phyloP scores from a whole-genome alignment of 2,888 invertebrate genomes.

The Apodemia duryi region DNA sequence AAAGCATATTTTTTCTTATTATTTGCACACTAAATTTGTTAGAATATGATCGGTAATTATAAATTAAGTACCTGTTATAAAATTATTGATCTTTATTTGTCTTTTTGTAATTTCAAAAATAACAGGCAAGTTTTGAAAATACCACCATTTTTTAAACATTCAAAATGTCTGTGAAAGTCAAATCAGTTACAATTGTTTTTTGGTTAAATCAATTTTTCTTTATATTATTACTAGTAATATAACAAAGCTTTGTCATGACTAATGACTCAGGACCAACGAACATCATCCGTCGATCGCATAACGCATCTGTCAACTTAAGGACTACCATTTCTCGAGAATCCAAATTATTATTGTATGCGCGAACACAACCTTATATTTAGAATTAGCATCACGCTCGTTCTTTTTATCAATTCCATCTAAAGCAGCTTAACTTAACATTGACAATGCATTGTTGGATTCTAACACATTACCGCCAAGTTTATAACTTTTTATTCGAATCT shows the following conservation, averaged over 20 bases:
- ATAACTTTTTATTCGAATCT: slow-evolving; percentile 24
- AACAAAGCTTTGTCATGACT: slow-evolving; percentile 18
- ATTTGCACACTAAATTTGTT: too few species aligned
- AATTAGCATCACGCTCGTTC: slow-evolving; percentile 59
- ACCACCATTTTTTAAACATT: too few species aligned
- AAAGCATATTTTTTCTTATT: too few species aligned
- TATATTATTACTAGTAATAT: background rate
- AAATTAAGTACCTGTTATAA: too few species aligned
- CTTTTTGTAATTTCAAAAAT: too few species aligned
- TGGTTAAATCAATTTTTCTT: too few species aligned
- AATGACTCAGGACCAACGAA: slow-evolving; percentile 21
- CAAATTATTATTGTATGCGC: slow-evolving; percentile 43
- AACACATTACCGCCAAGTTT: slow-evolving; percentile 29
- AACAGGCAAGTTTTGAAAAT: too few species aligned
- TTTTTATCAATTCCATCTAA: slow-evolving; percentile 62
- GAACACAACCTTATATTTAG: slow-evolving; percentile 55
- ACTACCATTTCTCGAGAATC: slow-evolving; percentile 20
- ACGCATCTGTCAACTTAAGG: slow-evolving; percentile 43
- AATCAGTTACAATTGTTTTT: too few species aligned
- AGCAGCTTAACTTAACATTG: slow-evolving; percentile 54
- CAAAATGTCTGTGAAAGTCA: too few species aligned
- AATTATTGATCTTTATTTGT: too few species aligned
- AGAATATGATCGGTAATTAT: too few species aligned
- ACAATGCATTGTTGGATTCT: slow-evolving; percentile 31
- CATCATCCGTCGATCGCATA: slow-evolving; percentile 35